Evolutionary conservation across 2,888 invertebrate genomes (phyloP).

Genomic region (Habrosyne pyritoides): DNA sequence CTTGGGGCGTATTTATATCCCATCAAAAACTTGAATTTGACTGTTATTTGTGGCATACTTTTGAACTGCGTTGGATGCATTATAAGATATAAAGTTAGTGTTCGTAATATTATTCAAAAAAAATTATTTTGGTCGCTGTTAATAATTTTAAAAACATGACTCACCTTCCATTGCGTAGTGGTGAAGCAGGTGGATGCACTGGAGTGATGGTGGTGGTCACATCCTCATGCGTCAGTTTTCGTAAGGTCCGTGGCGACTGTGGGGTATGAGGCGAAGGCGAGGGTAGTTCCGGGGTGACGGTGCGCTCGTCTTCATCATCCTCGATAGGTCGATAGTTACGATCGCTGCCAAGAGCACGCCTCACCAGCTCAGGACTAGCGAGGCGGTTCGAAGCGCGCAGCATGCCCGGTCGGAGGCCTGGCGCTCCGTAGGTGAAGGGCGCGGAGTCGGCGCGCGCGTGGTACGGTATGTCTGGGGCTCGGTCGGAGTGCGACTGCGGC

Average conservation of each 20-base stretch:
- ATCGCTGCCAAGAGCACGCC: slow-evolving; percentile 85
- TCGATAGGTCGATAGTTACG: slow-evolving; percentile 67
- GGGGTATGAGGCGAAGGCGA: slow-evolving; percentile 55
- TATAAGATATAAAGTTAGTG: too few species aligned
- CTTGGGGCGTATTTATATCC: neutral
- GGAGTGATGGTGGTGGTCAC: slow-evolving; percentile 63
- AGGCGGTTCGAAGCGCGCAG: slow-evolving; percentile 88
- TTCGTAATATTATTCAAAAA: too few species aligned
- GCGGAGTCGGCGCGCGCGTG: slow-evolving; percentile 95
- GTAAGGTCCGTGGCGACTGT: slow-evolving; percentile 64
- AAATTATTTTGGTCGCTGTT: neutral
- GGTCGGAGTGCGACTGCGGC: slow-evolving; percentile 78
- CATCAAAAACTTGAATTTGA: neutral
- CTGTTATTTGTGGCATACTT: neutral
- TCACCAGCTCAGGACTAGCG: slow-evolving; percentile 92
- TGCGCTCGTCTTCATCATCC: slow-evolving; percentile 69
- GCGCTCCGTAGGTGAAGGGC: slow-evolving; percentile 94
- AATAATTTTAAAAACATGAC: slow-evolving; percentile 23
- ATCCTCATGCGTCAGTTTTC: slow-evolving; percentile 71
- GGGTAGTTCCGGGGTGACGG: slow-evolving; percentile 59
- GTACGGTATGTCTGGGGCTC: slow-evolving; percentile 89
- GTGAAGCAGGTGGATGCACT: slow-evolving; percentile 48
- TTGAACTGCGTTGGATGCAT: too few species aligned
- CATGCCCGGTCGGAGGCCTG: slow-evolving; percentile 84
- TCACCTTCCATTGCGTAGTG: slow-evolving; percentile 71